Evolutionary conservation across 1,140 invertebrate species (phyloP).

Genomic region (Pseudomyrmex sp.): DNA sequence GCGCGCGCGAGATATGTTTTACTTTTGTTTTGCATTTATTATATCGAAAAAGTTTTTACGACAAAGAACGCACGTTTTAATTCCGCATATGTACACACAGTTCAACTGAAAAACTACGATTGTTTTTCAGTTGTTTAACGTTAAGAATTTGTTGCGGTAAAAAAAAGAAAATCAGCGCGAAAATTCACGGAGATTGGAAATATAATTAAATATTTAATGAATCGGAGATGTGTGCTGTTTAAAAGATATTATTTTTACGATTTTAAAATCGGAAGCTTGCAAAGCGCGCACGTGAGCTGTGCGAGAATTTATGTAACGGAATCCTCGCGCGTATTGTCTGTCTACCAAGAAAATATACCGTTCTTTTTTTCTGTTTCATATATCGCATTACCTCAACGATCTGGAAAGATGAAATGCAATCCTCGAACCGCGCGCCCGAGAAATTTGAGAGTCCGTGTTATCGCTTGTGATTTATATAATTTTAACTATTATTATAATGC

Average conservation of each 20-base stretch:
- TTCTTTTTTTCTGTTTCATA: slow-evolving; percentile 28
- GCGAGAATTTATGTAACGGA: slow-evolving; percentile 26
- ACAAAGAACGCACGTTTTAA: no score
- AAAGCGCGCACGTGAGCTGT: not conserved
- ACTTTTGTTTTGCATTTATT: no score
- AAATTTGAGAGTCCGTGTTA: slow-evolving; percentile 32
- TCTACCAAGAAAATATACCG: slow-evolving; percentile 23
- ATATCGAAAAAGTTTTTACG: no score
- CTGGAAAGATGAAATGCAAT: slow-evolving; percentile 52
- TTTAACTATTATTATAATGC: not conserved
- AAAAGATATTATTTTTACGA: not conserved
- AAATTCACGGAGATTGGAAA: no score
- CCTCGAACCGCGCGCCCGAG: not conserved
- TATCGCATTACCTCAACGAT: slow-evolving; percentile 51
- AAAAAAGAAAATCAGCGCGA: no score
- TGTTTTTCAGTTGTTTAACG: not conserved
- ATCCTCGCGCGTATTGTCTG: not conserved
- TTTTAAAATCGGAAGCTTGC: not conserved
- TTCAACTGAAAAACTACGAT: no score
- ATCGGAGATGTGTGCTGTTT: not conserved
- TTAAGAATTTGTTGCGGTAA: not conserved
- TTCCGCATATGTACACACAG: no score
- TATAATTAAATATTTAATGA: no score
- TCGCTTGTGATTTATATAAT: slow-evolving; percentile 22
- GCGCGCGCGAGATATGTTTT: not conserved